A percentile compares a stretch with the other conserved stretches of the same genome.
Evolutionary conservation across 2,888 invertebrate species (phyloP).

Genomic region (Acleris literana): DNA sequence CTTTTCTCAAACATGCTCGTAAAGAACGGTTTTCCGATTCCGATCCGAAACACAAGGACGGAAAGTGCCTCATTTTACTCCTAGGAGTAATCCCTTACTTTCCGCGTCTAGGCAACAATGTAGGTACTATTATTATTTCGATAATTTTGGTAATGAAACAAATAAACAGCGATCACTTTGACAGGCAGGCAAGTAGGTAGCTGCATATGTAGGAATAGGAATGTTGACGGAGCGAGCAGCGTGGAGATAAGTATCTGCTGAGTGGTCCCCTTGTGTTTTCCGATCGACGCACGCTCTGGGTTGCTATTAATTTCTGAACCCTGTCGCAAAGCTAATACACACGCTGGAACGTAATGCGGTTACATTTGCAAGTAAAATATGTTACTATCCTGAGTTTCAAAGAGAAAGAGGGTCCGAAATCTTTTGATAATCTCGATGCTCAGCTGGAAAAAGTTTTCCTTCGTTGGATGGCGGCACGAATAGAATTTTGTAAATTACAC

Average conservation of each 20-base stretch:
- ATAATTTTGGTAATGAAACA: slow-evolving; percentile 1
- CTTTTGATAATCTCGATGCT: slow-evolving; percentile 24
- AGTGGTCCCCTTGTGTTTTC: slow-evolving; percentile 78
- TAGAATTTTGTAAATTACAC: too few relatives aligned
- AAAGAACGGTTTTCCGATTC: too few relatives aligned
- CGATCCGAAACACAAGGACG: too few relatives aligned
- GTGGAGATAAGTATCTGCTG: slow-evolving; percentile 82
- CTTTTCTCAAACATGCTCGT: too few relatives aligned
- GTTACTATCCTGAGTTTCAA: slow-evolving; percentile 55
- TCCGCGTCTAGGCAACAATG: too few relatives aligned
- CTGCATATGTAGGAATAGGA: slow-evolving; percentile 49
- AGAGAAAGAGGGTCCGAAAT: slow-evolving; percentile 33
- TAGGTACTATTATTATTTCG: not conserved
- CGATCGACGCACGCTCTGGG: slow-evolving; percentile 70
- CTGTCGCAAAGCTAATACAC: slow-evolving; percentile 69
- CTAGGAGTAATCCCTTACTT: too few relatives aligned
- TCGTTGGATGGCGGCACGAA: too few relatives aligned
- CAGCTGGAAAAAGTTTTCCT: too few relatives aligned
- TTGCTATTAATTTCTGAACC: slow-evolving; percentile 80
- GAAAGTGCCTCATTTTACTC: too few relatives aligned
- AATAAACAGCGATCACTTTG: slow-evolving; percentile 20
- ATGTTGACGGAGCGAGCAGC: slow-evolving; percentile 59
- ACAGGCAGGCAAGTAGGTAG: slow-evolving; percentile 20
- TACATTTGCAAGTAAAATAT: slow-evolving; percentile 80
- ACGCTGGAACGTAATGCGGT: slow-evolving; percentile 76